Evolutionary conservation across 2,797 vertebrate genomes (phyloP), one percentile per base, ranked within the genome.

Genomic region (Emydoidea blandingii): DNA sequence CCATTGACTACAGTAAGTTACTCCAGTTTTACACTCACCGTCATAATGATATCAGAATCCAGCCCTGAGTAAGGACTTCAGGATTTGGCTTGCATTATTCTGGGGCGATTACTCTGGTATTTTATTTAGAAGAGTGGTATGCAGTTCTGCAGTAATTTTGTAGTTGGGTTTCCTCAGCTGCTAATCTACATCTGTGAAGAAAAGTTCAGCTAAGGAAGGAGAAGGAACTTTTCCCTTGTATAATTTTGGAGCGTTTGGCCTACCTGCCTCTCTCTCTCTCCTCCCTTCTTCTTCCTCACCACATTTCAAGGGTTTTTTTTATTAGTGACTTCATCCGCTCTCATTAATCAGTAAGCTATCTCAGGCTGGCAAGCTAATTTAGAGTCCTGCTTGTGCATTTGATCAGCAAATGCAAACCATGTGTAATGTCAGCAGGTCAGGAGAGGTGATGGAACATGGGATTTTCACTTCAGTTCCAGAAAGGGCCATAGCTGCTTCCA

Each of bases 401-500:
- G 97, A 98, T 97, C 97, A 98, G 96, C 96, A 98, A 97, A 97
- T 97, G 97, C 88, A 95, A 97, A 97, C 96, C 95, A 91, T 97
- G 96, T 97, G 96, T 94, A 96, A 95, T 96, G 96, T 97, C 96
- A 96, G 96, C 97, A 93, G 96, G 96, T 97, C 95, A 95, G 65
- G 92, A 86, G 95, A 97, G 96, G 95, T 96, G 97, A 97, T 88
- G 97, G 97, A 96, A 95, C 84, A 84, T 89, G 96, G 91, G 97
- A 88, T 95, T 96, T 97, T 97, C 94, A 93, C 96, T 94, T 97
- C 96, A 89, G 95, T 98, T 98, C 98, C 98, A 98, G 98, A 98
- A 98, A 98, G 95, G 96, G 91, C 96, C 81, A 79, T 92, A 87
- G 87, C 90, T 94, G 97, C 97, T 98, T 98, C 98, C 98, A 98